Conservation (phyloP, 1,140 invertebrate species). For the Neoseiulus cucumeris region DNA sequence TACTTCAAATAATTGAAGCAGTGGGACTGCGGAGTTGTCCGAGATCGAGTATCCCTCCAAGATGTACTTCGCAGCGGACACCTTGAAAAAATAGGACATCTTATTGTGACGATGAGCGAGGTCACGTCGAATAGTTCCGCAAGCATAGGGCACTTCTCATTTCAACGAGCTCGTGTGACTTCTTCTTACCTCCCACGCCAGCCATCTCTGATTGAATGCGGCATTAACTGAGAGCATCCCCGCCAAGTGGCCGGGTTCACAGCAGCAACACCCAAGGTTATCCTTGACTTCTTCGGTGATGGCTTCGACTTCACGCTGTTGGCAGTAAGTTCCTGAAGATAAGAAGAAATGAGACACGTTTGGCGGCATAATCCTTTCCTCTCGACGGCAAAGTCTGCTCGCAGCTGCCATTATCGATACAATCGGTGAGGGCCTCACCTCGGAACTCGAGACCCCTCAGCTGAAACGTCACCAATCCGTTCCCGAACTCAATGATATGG, state of each 20-base stretch:
- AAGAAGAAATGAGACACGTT: slow-evolving; percentile 5
- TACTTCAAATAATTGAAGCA: slow-evolving; percentile 93
- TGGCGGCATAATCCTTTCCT: too few species aligned
- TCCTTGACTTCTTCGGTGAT: slow-evolving; percentile 92
- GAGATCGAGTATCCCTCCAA: slow-evolving; percentile 94
- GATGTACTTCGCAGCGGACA: slow-evolving; percentile 73
- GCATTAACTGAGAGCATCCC: slow-evolving; percentile 73
- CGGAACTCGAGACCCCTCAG: slow-evolving; percentile 87
- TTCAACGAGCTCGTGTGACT: too few species aligned
- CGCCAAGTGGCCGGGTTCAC: slow-evolving; percentile 72
- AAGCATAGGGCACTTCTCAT: too few species aligned
- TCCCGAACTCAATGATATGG: slow-evolving; percentile 93
- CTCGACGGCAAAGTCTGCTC: too few species aligned
- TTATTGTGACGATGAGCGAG: background rate
- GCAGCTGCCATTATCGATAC: too few species aligned
- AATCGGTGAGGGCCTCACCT: slow-evolving; percentile 30
- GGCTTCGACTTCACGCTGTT: slow-evolving; percentile 88
- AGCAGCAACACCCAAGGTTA: slow-evolving; percentile 77
- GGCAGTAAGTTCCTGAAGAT: slow-evolving; percentile 68
- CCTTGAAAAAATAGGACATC: slow-evolving; percentile 15
- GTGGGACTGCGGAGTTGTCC: slow-evolving; percentile 85
- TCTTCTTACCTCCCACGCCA: slow-evolving; percentile 79
- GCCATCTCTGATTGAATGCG: slow-evolving; percentile 89
- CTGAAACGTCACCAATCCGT: slow-evolving; percentile 95
- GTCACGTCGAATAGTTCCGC: too few species aligned